A percentile compares a stretch with the other conserved stretches of the same genome.
Evolutionary conservation across 2,113 vertebrate genomes (phyloP).

Genomic region (Rafetus swinhoei): DNA sequence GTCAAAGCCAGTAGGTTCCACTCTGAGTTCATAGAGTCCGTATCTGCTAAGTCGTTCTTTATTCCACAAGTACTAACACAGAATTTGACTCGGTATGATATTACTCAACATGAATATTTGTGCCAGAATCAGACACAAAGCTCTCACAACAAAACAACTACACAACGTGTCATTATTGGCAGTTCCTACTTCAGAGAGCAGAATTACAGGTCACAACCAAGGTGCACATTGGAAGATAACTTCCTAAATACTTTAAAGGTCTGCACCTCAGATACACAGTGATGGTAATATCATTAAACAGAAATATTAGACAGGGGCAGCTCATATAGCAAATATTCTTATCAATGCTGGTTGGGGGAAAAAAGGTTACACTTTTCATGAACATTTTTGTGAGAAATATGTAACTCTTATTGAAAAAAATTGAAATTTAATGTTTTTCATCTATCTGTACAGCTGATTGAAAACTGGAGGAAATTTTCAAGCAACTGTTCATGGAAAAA

Average conservation of each 20-base stretch:
- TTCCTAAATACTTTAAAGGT: fast-evolving
- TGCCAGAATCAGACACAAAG: neutral
- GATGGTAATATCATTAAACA: neutral
- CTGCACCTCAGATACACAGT: neutral
- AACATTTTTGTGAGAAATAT: neutral
- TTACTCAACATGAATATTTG: neutral
- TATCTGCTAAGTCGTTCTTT: fast-evolving
- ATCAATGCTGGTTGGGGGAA: fast-evolving
- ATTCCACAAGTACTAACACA: fast-evolving
- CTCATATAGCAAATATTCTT: neutral
- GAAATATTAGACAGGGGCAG: neutral
- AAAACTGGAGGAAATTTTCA: neutral
- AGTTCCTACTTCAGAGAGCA: neutral
- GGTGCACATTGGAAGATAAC: neutral
- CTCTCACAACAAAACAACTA: neutral
- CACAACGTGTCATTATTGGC: too few species aligned
- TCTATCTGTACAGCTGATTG: neutral
- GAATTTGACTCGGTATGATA: neutral
- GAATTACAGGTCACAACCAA: neutral
- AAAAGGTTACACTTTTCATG: neutral
- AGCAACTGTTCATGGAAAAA: neutral
- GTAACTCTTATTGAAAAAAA: neutral
- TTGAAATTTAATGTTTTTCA: neutral
- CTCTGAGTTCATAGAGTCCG: neutral
- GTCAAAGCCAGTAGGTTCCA: neutral